Evolutionary conservation across 92 coral and sea anemone genomes (phyloP).

Genomic region (Meandrina meandrites): DNA sequence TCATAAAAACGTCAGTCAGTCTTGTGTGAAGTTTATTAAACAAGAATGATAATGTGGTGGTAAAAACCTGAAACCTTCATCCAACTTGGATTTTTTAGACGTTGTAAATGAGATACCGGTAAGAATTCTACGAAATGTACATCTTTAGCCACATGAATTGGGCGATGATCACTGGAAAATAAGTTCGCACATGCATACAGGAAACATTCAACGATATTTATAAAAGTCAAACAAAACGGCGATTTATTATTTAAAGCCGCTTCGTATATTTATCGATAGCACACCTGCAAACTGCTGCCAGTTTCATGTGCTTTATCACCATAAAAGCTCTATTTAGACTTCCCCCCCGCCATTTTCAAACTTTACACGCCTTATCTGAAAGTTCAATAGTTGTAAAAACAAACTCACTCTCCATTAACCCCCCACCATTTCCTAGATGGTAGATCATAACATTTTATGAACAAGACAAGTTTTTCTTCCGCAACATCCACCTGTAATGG

Average conservation of each 20-base stretch:
- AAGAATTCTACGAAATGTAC: background rate
- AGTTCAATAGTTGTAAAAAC: no score
- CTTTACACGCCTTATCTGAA: no score
- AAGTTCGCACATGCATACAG: background rate
- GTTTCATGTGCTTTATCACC: no score
- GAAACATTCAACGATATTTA: no score
- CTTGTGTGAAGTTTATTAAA: background rate
- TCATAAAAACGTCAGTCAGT: background rate
- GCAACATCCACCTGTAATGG: no score
- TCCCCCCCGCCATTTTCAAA: no score
- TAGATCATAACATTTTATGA: no score
- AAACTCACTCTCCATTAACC: no score
- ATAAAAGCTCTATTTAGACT: no score
- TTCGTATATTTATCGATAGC: background rate
- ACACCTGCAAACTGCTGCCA: background rate
- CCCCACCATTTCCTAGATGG: no score
- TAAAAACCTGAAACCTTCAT: background rate
- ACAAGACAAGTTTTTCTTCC: no score
- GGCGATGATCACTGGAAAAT: no score
- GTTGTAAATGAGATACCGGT: background rate
- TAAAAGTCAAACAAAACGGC: background rate
- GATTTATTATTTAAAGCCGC: background rate
- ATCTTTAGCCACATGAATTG: background rate
- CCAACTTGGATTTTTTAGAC: background rate
- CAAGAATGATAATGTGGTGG: background rate